Evolutionary conservation across 2,888 invertebrate species (phyloP).

Genomic region (Spatulosminthurus flaviceps): DNA sequence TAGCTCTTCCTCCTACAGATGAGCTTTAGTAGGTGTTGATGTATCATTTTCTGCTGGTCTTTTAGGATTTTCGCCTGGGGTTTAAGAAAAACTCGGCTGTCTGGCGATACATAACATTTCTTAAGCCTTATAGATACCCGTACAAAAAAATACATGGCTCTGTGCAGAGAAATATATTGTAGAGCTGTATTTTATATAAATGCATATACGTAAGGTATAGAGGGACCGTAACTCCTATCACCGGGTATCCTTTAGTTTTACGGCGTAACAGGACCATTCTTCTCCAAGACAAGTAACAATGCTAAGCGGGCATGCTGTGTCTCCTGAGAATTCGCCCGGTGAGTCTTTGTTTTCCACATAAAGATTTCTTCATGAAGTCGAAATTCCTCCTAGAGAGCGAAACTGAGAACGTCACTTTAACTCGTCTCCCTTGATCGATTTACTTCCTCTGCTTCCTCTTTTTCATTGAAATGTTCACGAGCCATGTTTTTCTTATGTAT

Average conservation of each 20-base stretch:
- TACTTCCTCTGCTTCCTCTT: slow-evolving; percentile 38
- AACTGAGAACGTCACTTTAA: slow-evolving; percentile 47
- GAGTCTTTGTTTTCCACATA: slow-evolving; percentile 52
- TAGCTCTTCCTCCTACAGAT: not conserved
- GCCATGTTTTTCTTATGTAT: not conserved
- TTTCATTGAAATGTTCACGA: slow-evolving; percentile 25
- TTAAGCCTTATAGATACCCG: too few relatives aligned
- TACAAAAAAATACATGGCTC: too few relatives aligned
- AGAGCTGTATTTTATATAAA: too few relatives aligned
- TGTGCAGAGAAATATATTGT: too few relatives aligned
- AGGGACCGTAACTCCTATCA: not conserved
- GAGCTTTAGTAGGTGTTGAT: slow-evolving; percentile 13
- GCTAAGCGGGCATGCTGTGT: slow-evolving; percentile 48
- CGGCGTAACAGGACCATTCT: slow-evolving; percentile 18
- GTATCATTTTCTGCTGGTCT: slow-evolving; percentile 45
- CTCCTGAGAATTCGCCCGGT: slow-evolving; percentile 53
- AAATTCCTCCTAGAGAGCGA: slow-evolving; percentile 43
- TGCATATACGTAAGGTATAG: too few relatives aligned
- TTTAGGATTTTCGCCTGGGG: slow-evolving; percentile 31
- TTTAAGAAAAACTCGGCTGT: slow-evolving; percentile 16
- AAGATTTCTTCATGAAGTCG: slow-evolving; percentile 43
- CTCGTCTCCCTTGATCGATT: slow-evolving; percentile 43
- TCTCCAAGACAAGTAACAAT: slow-evolving; percentile 5
- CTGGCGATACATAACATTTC: too few relatives aligned
- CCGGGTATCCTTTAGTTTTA: slow-evolving; percentile 23